phyloP scores from a whole-genome alignment of 2,113 vertebrate genomes.

The Anhinga anhinga region DNA sequence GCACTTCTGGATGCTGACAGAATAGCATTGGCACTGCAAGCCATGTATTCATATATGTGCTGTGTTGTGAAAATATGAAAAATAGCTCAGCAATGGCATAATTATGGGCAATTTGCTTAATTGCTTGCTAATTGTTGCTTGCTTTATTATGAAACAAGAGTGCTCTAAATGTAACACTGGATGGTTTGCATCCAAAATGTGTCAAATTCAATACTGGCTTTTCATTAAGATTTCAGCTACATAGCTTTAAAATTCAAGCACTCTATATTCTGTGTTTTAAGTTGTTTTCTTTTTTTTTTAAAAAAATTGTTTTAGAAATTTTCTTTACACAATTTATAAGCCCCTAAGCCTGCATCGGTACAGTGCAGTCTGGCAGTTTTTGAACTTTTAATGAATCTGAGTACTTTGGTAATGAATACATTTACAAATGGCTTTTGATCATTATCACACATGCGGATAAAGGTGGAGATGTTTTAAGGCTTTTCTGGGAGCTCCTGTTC shows the following conservation, averaged over 20 bases:
- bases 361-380: not conserved
- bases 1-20: constrained; percentile 70
- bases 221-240: constrained; percentile 52
- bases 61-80: constrained; percentile 72
- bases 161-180: constrained; percentile 60
- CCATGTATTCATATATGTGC: constrained; percentile 63
- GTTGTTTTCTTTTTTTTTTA: not conserved
- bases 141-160: constrained; percentile 71
- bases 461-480: not conserved
- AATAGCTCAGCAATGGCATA: constrained; percentile 73
- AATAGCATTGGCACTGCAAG: constrained; percentile 63
- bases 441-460: not conserved
- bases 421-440: not conserved
- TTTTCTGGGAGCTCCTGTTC: not conserved
- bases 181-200: constrained; percentile 63
- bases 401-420: not conserved
- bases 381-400: not conserved
- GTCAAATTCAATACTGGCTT: constrained; percentile 40
- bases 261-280: not conserved
- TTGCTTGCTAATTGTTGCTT: constrained; percentile 72
- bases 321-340: not conserved
- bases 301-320: not conserved
- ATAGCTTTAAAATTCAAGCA: not conserved
- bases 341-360: not conserved
- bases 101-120: constrained; percentile 77